Conservation (phyloP, 2,113 vertebrate species). For the Catharus minimus region DNA sequence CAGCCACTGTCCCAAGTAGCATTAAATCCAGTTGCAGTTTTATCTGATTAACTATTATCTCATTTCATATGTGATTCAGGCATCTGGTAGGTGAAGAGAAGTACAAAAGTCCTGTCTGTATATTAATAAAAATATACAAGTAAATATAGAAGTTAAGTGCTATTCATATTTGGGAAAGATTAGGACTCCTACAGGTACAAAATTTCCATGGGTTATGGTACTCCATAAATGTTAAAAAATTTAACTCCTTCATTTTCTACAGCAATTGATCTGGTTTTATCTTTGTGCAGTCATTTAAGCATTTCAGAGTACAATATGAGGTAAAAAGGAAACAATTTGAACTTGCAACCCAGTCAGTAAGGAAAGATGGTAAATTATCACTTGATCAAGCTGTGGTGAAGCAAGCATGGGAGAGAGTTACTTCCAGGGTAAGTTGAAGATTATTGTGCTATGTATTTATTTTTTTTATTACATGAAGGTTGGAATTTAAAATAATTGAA, state of each 20-base stretch:
- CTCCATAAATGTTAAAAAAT: background rate
- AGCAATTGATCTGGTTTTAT: conserved; percentile 22
- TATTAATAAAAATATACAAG: background rate
- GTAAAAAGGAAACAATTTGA: conserved; percentile 91
- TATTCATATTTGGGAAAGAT: background rate
- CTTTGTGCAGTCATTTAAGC: conserved; percentile 85
- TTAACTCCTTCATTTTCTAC: background rate
- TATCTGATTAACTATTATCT: background rate
- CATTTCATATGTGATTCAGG: background rate
- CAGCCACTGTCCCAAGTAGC: background rate
- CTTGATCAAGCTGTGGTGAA: conserved; percentile 95
- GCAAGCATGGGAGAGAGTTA: conserved; percentile 92
- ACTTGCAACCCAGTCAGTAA: conserved; percentile 81
- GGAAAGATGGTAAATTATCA: conserved; percentile 90
- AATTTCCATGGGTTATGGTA: background rate
- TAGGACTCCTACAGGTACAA: background rate
- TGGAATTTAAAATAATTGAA: background rate
- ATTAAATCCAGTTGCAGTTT: background rate
- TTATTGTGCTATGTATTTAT: background rate
- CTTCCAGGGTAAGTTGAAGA: conserved; percentile 82
- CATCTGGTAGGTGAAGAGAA: background rate
- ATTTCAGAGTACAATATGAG: conserved; percentile 91
- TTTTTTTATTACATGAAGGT: background rate
- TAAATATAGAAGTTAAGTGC: background rate
- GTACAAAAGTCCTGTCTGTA: background rate